Conservation (phyloP, 2,797 vertebrate species). For the Hylomyscus alleni region DNA sequence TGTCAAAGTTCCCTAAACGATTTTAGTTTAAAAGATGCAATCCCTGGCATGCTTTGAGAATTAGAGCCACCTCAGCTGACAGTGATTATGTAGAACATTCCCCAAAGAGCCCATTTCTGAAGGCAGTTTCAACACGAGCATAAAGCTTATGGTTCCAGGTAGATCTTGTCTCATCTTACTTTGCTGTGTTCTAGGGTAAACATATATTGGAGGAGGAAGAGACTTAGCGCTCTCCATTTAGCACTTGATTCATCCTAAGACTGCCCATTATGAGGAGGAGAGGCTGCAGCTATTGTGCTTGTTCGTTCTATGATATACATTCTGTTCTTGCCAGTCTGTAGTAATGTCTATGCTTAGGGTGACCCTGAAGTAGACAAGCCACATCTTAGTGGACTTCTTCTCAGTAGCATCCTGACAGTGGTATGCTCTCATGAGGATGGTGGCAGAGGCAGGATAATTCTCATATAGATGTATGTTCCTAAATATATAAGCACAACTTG, state of each 20-base stretch:
- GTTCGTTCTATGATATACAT: neutral
- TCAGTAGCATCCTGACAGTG: neutral
- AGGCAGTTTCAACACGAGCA: neutral
- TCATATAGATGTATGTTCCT: neutral
- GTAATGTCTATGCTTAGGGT: neutral
- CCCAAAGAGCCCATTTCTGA: neutral
- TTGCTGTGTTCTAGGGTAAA: constrained; percentile 8
- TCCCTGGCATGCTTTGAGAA: neutral
- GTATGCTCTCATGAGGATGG: neutral
- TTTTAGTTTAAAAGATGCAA: neutral
- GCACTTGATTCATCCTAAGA: neutral
- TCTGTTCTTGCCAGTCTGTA: neutral
- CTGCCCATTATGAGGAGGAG: neutral
- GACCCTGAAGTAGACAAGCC: constrained; percentile 18
- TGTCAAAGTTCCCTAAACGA: neutral
- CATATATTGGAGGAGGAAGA: neutral
- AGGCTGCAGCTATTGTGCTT: neutral
- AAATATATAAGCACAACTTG: neutral
- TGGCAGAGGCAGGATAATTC: rapidly evolving
- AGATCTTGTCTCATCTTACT: neutral
- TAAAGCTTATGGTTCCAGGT: neutral
- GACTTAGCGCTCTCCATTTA: neutral
- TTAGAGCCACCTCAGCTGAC: neutral
- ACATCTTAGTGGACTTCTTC: neutral
- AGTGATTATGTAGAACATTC: neutral